These are phyloP conservation scores for Dendrolimus pini DNA, from an alignment of 2,888 invertebrate genomes.

Conservation along the genomic window DNA sequence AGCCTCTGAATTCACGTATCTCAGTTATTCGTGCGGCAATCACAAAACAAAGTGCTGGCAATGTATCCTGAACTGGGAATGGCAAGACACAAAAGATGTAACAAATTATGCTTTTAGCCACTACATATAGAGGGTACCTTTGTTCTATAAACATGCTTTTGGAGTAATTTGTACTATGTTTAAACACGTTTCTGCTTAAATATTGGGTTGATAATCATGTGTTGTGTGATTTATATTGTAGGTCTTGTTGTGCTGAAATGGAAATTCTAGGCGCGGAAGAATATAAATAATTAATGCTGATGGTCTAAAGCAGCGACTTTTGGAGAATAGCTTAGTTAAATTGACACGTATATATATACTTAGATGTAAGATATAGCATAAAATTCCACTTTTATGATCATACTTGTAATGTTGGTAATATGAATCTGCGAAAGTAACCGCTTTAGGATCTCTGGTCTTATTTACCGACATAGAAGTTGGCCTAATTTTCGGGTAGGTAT, in stretches of 20 bases:
- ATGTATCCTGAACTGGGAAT: constrained; percentile 34
- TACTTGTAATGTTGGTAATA: too few species aligned
- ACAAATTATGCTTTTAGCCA: constrained; percentile 25
- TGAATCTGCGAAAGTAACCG: too few species aligned
- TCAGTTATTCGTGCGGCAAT: neutral
- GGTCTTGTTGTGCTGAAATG: neutral
- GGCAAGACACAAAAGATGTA: constrained; percentile 20
- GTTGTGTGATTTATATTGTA: neutral
- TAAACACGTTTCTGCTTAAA: neutral
- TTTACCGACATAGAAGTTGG: too few species aligned
- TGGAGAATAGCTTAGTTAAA: too few species aligned
- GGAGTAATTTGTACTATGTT: neutral
- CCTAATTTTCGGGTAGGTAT: too few species aligned
- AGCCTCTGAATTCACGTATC: neutral
- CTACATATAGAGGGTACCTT: constrained; percentile 2
- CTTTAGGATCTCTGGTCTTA: too few species aligned
- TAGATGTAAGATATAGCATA: too few species aligned
- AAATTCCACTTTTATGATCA: too few species aligned
- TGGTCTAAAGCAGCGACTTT: too few species aligned
- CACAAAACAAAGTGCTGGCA: constrained; percentile 11
- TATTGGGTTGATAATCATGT: neutral
- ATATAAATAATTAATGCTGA: too few species aligned
- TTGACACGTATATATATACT: too few species aligned
- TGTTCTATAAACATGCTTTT: neutral
- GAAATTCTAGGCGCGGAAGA: too few species aligned